These are phyloP conservation scores for Rhinoraja longicauda DNA, from an alignment of 2,797 vertebrate species.

Conservation along the genomic window DNA sequence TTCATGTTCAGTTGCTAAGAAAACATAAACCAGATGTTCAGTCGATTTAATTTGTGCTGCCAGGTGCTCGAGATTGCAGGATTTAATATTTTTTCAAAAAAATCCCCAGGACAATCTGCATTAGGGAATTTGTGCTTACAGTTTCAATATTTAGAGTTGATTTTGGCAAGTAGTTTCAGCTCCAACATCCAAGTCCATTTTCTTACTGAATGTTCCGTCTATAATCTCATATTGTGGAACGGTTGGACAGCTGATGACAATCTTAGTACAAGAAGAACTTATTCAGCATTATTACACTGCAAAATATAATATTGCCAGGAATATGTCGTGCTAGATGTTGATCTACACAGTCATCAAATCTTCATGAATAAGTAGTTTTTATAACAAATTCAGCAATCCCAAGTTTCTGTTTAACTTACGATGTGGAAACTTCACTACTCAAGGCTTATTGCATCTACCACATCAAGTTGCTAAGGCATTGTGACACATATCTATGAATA, in stretches of 20 bases:
- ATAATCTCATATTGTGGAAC: too few species aligned
- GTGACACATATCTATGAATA: neutral
- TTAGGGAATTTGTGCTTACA: neutral
- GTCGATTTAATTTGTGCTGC: neutral
- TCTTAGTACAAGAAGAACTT: neutral
- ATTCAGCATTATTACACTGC: neutral
- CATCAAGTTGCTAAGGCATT: neutral
- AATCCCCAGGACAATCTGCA: neutral
- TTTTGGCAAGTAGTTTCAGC: neutral
- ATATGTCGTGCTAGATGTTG: too few species aligned
- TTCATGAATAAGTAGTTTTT: neutral
- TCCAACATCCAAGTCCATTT: neutral
- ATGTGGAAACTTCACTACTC: neutral
- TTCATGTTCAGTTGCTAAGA: neutral
- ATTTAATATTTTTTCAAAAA: slow-evolving; percentile 1
- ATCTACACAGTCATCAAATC: neutral
- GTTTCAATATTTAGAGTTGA: neutral
- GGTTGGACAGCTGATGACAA: neutral
- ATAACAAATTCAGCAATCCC: neutral
- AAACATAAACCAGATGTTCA: slow-evolving; percentile 11
- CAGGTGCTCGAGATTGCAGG: neutral
- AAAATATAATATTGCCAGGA: neutral
- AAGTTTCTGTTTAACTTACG: neutral
- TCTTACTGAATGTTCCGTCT: neutral
- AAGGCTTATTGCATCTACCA: neutral